phyloP scores from a whole-genome alignment of 2,113 vertebrate species.

The Pelvicachromis taeniatus region DNA sequence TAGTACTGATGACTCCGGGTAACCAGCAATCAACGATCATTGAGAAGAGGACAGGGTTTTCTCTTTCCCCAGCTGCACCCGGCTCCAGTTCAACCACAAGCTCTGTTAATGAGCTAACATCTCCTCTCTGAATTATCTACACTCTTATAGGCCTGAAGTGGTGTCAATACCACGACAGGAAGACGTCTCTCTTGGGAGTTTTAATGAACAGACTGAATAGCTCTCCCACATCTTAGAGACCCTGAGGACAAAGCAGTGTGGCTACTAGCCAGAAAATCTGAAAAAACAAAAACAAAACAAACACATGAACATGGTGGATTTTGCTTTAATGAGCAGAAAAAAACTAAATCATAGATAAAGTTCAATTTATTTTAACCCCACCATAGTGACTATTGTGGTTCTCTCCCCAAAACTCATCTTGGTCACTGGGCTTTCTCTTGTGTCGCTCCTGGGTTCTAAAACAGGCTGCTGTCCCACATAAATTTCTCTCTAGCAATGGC shows the following conservation, averaged over 20 bases:
- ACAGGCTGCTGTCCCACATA: background rate
- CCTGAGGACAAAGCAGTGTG: background rate
- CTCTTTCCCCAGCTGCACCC: conserved; percentile 2
- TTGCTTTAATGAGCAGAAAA: background rate
- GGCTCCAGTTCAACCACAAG: background rate
- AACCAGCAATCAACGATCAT: conserved; percentile 4
- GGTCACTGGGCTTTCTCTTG: too few relatives aligned
- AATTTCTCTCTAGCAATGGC: background rate
- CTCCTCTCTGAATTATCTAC: conserved; percentile 1
- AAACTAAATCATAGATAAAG: background rate
- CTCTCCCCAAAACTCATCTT: background rate
- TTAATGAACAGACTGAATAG: conserved; percentile 13
- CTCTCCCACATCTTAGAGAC: background rate
- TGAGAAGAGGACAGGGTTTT: background rate
- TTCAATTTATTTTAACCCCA: background rate
- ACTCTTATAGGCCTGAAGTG: background rate
- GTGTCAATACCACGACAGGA: background rate
- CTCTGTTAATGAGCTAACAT: conserved; percentile 21
- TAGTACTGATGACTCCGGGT: background rate
- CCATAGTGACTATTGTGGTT: background rate
- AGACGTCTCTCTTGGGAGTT: background rate
- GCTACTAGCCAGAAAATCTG: background rate
- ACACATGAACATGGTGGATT: background rate
- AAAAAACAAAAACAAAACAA: background rate
- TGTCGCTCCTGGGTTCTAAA: background rate